These are phyloP conservation scores for Diadumene lineata DNA, from an alignment of 92 coral and sea anemone species.

Conservation along the genomic window DNA sequence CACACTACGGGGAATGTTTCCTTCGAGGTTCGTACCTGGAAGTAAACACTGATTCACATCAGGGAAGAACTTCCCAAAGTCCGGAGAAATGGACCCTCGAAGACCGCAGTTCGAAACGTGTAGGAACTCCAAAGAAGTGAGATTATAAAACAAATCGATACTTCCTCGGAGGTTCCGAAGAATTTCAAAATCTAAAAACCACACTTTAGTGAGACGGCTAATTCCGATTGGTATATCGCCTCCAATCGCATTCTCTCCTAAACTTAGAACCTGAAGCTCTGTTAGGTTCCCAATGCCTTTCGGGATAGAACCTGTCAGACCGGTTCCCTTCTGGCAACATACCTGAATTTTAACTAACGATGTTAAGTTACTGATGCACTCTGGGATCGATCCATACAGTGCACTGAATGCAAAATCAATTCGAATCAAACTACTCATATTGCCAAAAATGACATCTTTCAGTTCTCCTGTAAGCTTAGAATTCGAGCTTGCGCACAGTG, in stretches of 20 bases:
- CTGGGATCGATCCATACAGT: conserved; percentile 59
- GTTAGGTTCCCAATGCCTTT: conserved; percentile 63
- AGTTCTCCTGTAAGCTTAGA: conserved; percentile 38
- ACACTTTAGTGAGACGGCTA: conserved; percentile 53
- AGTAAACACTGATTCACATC: conserved; percentile 65
- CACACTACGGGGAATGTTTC: conserved; percentile 50
- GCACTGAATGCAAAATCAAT: conserved; percentile 43
- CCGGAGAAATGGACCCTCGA: conserved; percentile 52
- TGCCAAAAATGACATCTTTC: conserved; percentile 42
- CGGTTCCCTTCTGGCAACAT: conserved; percentile 56
- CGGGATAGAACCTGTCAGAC: conserved; percentile 62
- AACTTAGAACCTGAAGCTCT: conserved; percentile 77
- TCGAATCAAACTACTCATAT: conserved; percentile 62
- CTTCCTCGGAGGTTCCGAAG: conserved; percentile 28
- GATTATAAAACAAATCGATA: conserved; percentile 47
- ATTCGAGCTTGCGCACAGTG: conserved; percentile 46
- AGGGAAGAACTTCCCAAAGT: conserved; percentile 67
- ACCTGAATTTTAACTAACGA: conserved; percentile 55
- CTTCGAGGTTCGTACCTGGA: conserved; percentile 51
- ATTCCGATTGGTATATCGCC: conserved; percentile 75
- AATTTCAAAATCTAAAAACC: conserved; percentile 77
- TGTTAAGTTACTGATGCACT: conserved; percentile 7
- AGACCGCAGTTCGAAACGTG: conserved; percentile 65
- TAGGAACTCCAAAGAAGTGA: conserved; percentile 54
- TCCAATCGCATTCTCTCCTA: conserved; percentile 55